Conservation (phyloP, 2,113 vertebrate genomes). For the Syrmaticus mikado region DNA sequence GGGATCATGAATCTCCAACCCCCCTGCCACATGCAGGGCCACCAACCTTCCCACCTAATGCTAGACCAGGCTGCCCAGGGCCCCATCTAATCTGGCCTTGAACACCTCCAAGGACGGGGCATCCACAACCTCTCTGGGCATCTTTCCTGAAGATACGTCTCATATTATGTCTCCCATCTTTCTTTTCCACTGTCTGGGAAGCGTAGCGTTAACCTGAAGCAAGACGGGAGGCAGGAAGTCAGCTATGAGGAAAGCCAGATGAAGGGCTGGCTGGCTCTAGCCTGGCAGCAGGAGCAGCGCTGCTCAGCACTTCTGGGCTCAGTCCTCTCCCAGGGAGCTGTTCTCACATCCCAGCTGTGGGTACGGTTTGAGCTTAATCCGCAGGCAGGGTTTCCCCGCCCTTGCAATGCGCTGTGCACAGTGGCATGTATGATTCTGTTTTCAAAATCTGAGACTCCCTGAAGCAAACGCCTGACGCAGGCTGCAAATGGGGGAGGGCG, state of each 20-base stretch:
- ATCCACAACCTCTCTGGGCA: no score
- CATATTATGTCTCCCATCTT: background rate
- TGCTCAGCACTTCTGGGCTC: accelerated
- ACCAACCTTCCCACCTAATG: no score
- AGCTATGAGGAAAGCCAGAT: background rate
- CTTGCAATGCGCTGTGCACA: accelerated
- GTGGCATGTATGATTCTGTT: accelerated
- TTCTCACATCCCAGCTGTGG: background rate
- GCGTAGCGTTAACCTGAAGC: background rate
- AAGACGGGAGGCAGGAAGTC: background rate
- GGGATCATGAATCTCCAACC: no score
- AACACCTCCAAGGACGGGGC: no score
- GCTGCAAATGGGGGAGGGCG: background rate
- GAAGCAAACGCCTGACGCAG: background rate
- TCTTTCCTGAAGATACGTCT: background rate
- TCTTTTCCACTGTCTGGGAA: background rate
- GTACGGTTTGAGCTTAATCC: background rate
- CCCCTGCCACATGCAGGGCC: no score
- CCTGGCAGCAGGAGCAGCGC: background rate
- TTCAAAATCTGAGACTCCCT: background rate
- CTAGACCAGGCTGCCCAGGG: no score
- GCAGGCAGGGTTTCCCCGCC: background rate
- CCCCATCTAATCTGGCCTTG: no score
- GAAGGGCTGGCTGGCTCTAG: background rate
- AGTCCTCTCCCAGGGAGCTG: accelerated